These are phyloP conservation scores for Cetonia aurata DNA, from an alignment of 2,888 invertebrate genomes.

Conservation along the genomic window DNA sequence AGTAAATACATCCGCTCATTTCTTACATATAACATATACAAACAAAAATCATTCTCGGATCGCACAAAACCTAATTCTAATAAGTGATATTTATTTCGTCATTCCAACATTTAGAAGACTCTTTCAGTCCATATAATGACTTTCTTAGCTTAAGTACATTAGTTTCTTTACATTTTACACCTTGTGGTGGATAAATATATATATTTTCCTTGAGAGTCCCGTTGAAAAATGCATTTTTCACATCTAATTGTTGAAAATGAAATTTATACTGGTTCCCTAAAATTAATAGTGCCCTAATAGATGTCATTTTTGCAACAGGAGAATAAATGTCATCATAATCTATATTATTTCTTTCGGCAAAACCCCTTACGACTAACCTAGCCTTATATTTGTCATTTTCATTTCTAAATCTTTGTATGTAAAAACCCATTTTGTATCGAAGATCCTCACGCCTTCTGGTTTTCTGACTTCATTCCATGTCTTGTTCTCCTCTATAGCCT, in stretches of 20 bases:
- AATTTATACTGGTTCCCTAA: slow-evolving; percentile 53
- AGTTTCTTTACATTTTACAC: neutral
- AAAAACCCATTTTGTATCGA: slow-evolving; percentile 50
- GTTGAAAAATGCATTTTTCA: slow-evolving; percentile 51
- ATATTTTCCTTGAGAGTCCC: slow-evolving; percentile 45
- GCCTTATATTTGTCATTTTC: slow-evolving; percentile 54
- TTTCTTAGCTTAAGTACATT: slow-evolving; percentile 6
- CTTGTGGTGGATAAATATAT: slow-evolving; percentile 47
- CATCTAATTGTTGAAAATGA: slow-evolving; percentile 49
- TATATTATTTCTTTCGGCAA: slow-evolving; percentile 55
- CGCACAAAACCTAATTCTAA: neutral
- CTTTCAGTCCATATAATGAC: neutral
- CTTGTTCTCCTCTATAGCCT: slow-evolving; percentile 50
- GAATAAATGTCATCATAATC: slow-evolving; percentile 56
- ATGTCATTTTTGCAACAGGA: slow-evolving; percentile 54
- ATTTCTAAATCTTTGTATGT: slow-evolving; percentile 52
- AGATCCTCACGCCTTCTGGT: slow-evolving; percentile 46
- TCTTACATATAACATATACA: neutral
- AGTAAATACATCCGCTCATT: neutral
- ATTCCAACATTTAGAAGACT: no score
- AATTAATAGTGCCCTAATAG: slow-evolving; percentile 52
- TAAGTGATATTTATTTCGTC: no score
- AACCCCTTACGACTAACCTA: slow-evolving; percentile 56
- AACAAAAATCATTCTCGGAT: neutral
- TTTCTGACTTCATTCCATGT: no score